phyloP scores from a whole-genome alignment of 2,888 invertebrate genomes.

The Drosophila nigritarsus region DNA sequence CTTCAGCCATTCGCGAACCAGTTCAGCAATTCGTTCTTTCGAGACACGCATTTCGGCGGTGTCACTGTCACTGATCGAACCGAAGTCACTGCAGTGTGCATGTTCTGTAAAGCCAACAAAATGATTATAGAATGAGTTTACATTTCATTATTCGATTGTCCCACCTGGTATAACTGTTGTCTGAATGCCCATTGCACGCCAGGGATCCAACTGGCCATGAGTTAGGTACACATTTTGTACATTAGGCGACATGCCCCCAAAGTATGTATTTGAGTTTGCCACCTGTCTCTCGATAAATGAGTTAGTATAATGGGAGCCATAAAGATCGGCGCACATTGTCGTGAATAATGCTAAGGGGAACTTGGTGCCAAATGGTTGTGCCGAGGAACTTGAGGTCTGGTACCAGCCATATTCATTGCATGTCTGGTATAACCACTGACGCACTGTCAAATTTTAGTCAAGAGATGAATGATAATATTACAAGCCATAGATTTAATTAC shows the following conservation, averaged over 20 bases:
- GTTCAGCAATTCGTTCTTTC: slow-evolving; percentile 77
- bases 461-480: not conserved
- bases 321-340: slow-evolving; percentile 78
- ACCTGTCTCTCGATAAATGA: slow-evolving; percentile 67
- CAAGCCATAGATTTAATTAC: slow-evolving; percentile 12
- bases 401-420: slow-evolving; percentile 95
- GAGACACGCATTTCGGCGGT: slow-evolving; percentile 77
- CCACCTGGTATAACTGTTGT: slow-evolving; percentile 80
- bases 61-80: slow-evolving; percentile 47
- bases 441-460: slow-evolving; percentile 69
- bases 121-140: not conserved
- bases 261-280: slow-evolving; percentile 85
- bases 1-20: slow-evolving; percentile 80
- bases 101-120: slow-evolving; percentile 59
- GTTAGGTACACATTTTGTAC: slow-evolving; percentile 86
- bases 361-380: slow-evolving; percentile 86
- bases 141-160: not conserved
- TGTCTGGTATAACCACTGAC: slow-evolving; percentile 93
- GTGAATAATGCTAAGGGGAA: slow-evolving; percentile 79
- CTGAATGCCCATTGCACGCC: slow-evolving; percentile 86
- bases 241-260: slow-evolving; percentile 85
- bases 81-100: slow-evolving; percentile 54
- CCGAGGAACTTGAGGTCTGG: slow-evolving; percentile 88
- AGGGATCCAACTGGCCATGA: slow-evolving; percentile 87
- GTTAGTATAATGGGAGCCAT: slow-evolving; percentile 70